These are phyloP conservation scores for Chromoteleia sp. DNA, from an alignment of 2,888 invertebrate genomes.

Conservation along the genomic window DNA sequence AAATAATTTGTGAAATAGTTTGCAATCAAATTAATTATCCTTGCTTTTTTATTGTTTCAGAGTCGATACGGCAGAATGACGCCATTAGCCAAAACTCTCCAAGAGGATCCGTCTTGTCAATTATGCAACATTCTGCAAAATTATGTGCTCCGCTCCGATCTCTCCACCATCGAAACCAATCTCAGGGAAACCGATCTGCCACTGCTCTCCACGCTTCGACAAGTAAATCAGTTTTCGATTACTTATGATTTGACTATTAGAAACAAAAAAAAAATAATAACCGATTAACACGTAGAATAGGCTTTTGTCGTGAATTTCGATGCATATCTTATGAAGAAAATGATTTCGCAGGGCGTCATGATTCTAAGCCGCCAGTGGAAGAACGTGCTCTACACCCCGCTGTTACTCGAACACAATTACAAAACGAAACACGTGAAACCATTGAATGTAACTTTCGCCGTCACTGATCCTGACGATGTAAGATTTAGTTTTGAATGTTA, in stretches of 20 bases:
- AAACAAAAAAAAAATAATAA: not conserved
- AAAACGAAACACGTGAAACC: constrained; percentile 93
- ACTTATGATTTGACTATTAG: no score
- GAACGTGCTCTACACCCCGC: constrained; percentile 96
- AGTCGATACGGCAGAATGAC: constrained; percentile 96
- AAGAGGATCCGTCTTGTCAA: constrained; percentile 98
- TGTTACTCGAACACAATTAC: constrained; percentile 94
- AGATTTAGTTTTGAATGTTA: constrained; percentile 71
- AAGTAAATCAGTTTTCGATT: constrained; percentile 87
- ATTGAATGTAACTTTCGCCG: constrained; percentile 94
- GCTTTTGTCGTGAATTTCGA: constrained; percentile 19
- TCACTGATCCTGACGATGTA: constrained; percentile 93
- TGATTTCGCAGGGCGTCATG: constrained; percentile 91
- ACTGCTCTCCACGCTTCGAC: constrained; percentile 93
- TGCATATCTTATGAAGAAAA: constrained; percentile 49
- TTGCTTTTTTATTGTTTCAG: constrained; percentile 86
- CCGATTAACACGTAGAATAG: not conserved
- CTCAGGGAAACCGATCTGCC: constrained; percentile 94
- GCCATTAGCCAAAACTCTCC: constrained; percentile 94
- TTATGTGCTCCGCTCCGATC: constrained; percentile 91
- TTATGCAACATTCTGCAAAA: constrained; percentile 95
- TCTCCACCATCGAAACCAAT: constrained; percentile 92
- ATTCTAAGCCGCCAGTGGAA: constrained; percentile 98
- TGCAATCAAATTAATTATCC: not conserved
- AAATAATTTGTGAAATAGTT: no score